Evolutionary conservation across 2,113 vertebrate species (phyloP).

Genomic region (Cephalophus harveyi): DNA sequence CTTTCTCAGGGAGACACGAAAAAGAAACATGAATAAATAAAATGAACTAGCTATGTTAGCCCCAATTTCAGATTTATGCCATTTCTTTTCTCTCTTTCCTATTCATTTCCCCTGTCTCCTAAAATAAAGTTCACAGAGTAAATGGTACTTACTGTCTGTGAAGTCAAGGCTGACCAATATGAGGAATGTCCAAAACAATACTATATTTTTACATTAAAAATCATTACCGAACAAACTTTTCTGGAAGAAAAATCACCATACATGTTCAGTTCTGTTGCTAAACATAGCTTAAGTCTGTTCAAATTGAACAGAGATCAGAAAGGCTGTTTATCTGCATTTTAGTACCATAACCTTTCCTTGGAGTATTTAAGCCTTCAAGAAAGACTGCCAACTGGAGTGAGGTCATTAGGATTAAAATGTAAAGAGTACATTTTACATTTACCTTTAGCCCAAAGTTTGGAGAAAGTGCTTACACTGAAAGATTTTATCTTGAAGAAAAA

Average conservation of each 20-base stretch:
- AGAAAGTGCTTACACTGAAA: background rate
- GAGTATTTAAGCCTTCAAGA: background rate
- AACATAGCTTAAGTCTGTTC: background rate
- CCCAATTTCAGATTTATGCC: background rate
- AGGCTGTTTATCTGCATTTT: background rate
- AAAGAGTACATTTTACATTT: background rate
- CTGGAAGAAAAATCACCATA: background rate
- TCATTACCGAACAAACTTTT: background rate
- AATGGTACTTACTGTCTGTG: background rate
- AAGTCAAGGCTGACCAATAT: background rate
- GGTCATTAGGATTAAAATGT: background rate
- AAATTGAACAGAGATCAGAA: background rate
- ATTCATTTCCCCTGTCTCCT: background rate
- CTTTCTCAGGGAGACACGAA: slow-evolving; percentile 39
- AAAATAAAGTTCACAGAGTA: slow-evolving; percentile 27
- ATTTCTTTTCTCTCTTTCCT: slow-evolving; percentile 13
- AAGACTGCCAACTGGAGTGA: background rate
- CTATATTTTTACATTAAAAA: background rate
- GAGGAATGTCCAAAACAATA: background rate
- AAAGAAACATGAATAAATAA: slow-evolving; percentile 54
- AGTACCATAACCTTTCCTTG: background rate
- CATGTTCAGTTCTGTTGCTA: background rate
- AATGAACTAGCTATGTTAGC: slow-evolving; percentile 13
- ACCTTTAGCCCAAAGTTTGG: background rate
- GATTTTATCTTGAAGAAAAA: background rate